Evolutionary conservation across 2,113 vertebrate species (phyloP).

Genomic region (Boulengeromyrus knoepffleri): DNA sequence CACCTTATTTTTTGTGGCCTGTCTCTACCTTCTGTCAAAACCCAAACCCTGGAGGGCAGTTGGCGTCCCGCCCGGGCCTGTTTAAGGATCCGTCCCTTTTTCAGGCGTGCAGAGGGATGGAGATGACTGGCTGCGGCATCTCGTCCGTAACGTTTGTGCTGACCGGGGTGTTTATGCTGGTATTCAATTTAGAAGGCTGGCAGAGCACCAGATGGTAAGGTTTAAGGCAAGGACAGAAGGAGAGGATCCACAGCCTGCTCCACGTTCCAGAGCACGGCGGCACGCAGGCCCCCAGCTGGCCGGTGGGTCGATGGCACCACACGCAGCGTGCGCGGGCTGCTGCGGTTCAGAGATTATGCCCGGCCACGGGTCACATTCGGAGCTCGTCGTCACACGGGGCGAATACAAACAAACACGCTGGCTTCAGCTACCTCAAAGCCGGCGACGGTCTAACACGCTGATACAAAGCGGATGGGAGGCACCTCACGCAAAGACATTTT

Average conservation of each 20-base stretch:
- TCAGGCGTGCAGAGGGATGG: not conserved
- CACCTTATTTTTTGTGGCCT: conserved; percentile 5
- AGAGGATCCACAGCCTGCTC: conserved; percentile 9
- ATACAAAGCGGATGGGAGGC: not conserved
- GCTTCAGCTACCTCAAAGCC: not conserved
- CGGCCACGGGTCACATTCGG: not conserved
- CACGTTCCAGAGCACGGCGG: conserved; percentile 31
- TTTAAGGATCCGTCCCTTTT: not conserved
- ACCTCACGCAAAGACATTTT: not conserved
- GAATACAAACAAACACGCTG: not conserved
- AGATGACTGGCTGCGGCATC: conserved; percentile 30
- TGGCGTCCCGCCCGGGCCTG: not conserved
- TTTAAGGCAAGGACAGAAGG: conserved; percentile 48
- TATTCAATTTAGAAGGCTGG: conserved; percentile 62
- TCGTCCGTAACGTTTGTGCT: conserved; percentile 55
- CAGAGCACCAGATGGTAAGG: conserved; percentile 56
- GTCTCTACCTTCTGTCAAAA: conserved; percentile 6
- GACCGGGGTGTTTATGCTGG: conserved; percentile 58
- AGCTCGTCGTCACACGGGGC: not conserved
- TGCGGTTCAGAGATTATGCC: not conserved
- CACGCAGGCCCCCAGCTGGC: not conserved
- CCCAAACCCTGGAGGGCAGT: not conserved
- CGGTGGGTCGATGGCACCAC: not conserved
- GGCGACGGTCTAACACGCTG: not conserved
- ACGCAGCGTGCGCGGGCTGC: conserved; percentile 17